Evolutionary conservation across 2,888 invertebrate genomes (phyloP).

Genomic region (Hecatera dysodea): DNA sequence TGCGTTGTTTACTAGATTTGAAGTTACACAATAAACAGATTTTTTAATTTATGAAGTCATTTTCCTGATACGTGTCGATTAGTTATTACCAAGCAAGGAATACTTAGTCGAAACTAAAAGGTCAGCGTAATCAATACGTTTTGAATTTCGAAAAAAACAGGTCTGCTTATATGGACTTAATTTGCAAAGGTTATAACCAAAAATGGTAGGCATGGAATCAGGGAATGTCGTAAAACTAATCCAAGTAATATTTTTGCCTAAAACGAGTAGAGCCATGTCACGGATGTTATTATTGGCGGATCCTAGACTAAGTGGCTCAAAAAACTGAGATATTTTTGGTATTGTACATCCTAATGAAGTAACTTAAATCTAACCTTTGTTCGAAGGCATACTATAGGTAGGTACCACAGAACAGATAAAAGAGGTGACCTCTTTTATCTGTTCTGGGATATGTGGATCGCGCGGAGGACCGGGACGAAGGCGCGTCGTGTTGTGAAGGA

Average conservation of each 20-base stretch:
- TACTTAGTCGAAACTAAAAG: constrained; percentile 12
- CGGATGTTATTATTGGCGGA: no score
- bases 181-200: constrained; percentile 29
- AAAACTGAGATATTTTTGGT: no score
- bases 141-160: not conserved
- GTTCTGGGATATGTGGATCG: no score
- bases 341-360: no score
- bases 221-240: constrained; percentile 3
- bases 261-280: not conserved
- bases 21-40: not conserved
- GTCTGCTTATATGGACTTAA: constrained; percentile 4
- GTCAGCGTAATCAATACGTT: constrained; percentile 21
- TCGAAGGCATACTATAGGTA: no score
- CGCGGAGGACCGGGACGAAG: no score
- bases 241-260: not conserved
- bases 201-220: constrained; percentile 14
- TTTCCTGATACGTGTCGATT: constrained; percentile 1
- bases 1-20: not conserved
- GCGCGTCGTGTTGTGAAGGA: no score
- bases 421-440: no score
- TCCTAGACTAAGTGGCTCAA: no score
- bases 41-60: not conserved
- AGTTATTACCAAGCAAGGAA: not conserved
- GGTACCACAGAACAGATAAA: no score
- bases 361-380: no score